phyloP scores from a whole-genome alignment of 1,140 invertebrate genomes.

The Lordiphosa mommai region DNA sequence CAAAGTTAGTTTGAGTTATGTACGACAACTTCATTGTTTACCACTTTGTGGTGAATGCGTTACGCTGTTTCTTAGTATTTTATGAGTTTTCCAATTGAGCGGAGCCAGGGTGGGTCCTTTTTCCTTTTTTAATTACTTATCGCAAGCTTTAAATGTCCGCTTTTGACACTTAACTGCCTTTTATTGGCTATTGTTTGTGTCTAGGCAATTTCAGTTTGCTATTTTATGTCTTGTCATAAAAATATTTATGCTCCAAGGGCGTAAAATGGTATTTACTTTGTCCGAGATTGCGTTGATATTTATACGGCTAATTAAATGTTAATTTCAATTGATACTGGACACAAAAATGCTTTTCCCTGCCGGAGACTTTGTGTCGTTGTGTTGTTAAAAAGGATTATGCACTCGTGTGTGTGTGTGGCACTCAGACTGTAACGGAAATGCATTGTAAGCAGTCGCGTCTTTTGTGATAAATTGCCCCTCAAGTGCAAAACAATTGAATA shows the following conservation, averaged over 20 bases:
- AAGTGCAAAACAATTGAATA: slow-evolving; percentile 62
- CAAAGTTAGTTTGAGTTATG: too few species aligned
- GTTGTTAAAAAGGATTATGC: slow-evolving; percentile 66
- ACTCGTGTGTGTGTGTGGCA: slow-evolving; percentile 56
- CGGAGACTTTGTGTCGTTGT: slow-evolving; percentile 27
- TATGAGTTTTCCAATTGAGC: not conserved
- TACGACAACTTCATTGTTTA: slow-evolving; percentile 2
- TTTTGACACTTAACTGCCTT: slow-evolving; percentile 59
- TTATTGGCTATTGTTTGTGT: slow-evolving; percentile 56
- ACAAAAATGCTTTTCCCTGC: slow-evolving; percentile 11
- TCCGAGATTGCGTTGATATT: slow-evolving; percentile 41
- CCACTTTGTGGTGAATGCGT: slow-evolving; percentile 1
- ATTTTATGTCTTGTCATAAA: slow-evolving; percentile 53
- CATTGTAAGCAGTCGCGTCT: slow-evolving; percentile 63
- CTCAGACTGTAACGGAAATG: slow-evolving; percentile 51
- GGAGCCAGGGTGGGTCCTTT: not conserved
- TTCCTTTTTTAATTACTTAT: slow-evolving; percentile 70
- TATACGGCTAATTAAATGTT: slow-evolving; percentile 68
- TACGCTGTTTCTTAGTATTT: not conserved
- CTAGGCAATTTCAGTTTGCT: slow-evolving; percentile 40
- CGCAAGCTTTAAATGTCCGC: slow-evolving; percentile 62
- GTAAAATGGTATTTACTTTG: slow-evolving; percentile 48
- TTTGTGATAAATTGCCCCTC: slow-evolving; percentile 65
- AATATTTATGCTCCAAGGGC: slow-evolving; percentile 58
- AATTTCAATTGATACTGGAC: slow-evolving; percentile 59